These are phyloP conservation scores for Caenorhabditis sinica DNA, from an alignment of 2,888 invertebrate genomes.

Conservation along the genomic window DNA sequence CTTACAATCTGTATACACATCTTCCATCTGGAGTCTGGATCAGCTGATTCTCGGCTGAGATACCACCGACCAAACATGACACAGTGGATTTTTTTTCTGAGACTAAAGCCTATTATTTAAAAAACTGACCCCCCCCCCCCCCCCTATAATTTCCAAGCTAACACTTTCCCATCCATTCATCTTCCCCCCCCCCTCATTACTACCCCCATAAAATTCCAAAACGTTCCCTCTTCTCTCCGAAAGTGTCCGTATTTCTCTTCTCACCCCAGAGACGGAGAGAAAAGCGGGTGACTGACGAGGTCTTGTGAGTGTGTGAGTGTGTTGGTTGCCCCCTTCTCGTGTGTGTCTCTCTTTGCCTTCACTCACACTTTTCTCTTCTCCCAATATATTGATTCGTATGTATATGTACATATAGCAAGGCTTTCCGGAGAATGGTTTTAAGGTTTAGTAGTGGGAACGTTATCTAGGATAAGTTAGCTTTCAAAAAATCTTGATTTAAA, in stretches of 20 bases:
- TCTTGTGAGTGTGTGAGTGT: constrained; percentile 1
- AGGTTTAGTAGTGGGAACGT: not conserved
- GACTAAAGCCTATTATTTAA: no score
- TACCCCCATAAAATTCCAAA: not conserved
- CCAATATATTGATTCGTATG: constrained; percentile 11
- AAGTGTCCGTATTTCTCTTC: not conserved
- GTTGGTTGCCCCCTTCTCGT: not conserved
- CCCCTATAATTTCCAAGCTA: no score
- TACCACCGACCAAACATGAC: no score
- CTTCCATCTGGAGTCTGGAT: no score
- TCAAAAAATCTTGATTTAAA: not conserved
- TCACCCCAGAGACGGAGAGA: constrained; percentile 5
- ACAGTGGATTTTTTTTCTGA: no score
- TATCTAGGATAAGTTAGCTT: not conserved
- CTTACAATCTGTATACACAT: no score
- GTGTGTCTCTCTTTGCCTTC: constrained; percentile 13
- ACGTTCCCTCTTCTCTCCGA: not conserved
- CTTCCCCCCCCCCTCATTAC: no score
- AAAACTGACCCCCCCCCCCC: no score
- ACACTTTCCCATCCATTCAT: no score
- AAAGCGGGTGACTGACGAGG: not conserved
- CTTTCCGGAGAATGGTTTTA: not conserved
- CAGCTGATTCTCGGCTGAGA: no score
- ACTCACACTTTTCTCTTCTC: constrained; percentile 1
- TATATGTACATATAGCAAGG: not conserved